Evolutionary conservation across 2,888 invertebrate species (phyloP), one percentile per base, ranked within the genome.

Genomic region (Euproctis similis): DNA sequence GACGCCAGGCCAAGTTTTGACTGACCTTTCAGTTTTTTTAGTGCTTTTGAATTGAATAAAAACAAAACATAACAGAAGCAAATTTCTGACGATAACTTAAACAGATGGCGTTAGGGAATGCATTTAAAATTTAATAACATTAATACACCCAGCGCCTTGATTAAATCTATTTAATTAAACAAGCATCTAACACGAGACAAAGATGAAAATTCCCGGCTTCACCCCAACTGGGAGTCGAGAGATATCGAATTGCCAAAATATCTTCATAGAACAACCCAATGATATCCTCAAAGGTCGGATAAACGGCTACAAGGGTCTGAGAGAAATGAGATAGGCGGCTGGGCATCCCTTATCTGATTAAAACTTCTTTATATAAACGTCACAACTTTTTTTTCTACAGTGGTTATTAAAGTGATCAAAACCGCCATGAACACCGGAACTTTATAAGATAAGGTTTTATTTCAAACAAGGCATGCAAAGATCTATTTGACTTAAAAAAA

Each of bases 111-210:
- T 39, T 49, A 29, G 21, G 36, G 30, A 34, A 42, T 33, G 37
- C 42, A 47, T 45, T 46, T 31, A 46, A 53, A 50, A 51, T 58
- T 56, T 50, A 51, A 47, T 53, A 41, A 39, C 34, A 44, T 50
- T 55, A 57, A 57, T 47, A 51, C 49, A 34, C 36, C 28, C 44
- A 47, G 46, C 31, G 31, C 51, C 53, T 59, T 68, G 58, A 68
- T 65, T 64, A 65, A 66, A 61, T 49, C 49, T 35, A 56, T 61
- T 65, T 63, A 60, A 65, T 69, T 66, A 66, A 65, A 61, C 58
- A 62, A 60, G 59, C 56, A 59, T 6, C 62, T 58, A 59, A 60
- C 50, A 53, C 53, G 46, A 60, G 53, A 50, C 56, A 48, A 51
- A 59, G 59, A 64, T 65, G 59, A 62, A 62, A 63, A 55, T 51